Percentiles rank a stretch among this genome's conserved stretches.
These are phyloP conservation scores for Spinibarbus caldwelli DNA, from an alignment of 2,797 vertebrate species.

Conservation along the genomic window DNA sequence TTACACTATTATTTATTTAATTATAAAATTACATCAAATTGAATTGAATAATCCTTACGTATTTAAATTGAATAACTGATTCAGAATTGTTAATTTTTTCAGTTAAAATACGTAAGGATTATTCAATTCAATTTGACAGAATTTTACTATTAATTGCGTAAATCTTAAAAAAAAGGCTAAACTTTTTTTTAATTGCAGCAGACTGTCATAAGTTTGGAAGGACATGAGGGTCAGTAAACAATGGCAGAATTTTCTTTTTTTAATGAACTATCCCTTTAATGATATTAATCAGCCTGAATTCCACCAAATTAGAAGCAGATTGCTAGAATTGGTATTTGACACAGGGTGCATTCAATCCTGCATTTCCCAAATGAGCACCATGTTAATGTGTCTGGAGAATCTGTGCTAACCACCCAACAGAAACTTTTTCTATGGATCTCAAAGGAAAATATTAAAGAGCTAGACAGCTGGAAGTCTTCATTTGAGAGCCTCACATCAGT, in stretches of 20 bases:
- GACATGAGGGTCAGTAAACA: neutral
- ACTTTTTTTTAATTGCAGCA: no score
- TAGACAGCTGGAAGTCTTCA: slow-evolving; percentile 11
- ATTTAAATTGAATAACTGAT: neutral
- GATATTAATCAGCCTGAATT: neutral
- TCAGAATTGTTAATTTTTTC: neutral
- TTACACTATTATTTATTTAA: neutral
- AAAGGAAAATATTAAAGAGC: neutral
- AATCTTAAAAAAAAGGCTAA: no score
- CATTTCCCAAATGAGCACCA: neutral
- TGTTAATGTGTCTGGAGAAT: neutral
- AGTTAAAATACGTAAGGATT: no score
- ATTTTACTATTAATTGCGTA: no score
- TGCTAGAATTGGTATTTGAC: neutral
- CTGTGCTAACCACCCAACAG: neutral
- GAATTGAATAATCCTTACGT: neutral
- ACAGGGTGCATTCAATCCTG: neutral
- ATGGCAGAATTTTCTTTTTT: neutral
- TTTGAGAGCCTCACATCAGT: slow-evolving; percentile 2
- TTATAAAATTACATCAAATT: neutral
- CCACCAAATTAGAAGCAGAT: neutral
- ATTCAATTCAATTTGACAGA: no score
- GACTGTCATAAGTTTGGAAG: neutral
- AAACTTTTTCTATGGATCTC: neutral
- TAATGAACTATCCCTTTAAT: neutral